Evolutionary conservation across 1,140 invertebrate genomes (phyloP).

Genomic region (Drosophila ercepeae): DNA sequence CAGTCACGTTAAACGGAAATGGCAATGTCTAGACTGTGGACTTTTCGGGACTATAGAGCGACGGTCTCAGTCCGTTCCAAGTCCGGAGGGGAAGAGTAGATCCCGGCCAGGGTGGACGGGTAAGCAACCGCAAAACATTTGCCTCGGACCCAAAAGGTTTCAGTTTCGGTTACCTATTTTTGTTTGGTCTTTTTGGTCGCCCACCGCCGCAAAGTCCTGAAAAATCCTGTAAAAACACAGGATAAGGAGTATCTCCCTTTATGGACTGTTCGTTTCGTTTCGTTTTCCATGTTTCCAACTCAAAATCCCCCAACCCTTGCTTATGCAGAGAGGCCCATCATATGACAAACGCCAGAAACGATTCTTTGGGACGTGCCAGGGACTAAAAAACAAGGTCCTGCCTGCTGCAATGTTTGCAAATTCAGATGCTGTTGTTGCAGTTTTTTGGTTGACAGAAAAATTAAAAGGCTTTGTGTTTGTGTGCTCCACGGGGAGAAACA

Average conservation of each 20-base stretch:
- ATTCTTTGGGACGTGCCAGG: constrained; percentile 26
- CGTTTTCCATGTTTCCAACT: neutral
- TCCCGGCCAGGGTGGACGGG: neutral
- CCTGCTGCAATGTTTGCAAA: constrained; percentile 6
- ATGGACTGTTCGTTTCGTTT: constrained; percentile 1
- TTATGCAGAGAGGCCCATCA: constrained; percentile 12
- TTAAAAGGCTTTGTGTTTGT: neutral
- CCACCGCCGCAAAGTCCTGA: constrained; percentile 14
- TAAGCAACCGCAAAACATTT: constrained; percentile 66
- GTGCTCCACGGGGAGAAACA: neutral
- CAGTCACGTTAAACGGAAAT: constrained; percentile 80
- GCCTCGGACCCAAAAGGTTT: constrained; percentile 65
- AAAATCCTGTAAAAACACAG: constrained; percentile 10
- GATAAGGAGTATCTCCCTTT: constrained; percentile 1
- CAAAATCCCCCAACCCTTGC: neutral
- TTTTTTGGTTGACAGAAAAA: neutral
- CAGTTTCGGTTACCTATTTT: constrained; percentile 40
- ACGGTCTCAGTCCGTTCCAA: constrained; percentile 4
- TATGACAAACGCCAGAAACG: constrained; percentile 44
- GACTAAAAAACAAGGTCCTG: neutral
- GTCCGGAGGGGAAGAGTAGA: neutral
- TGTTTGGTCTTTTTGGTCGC: constrained; percentile 21
- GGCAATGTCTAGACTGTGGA: constrained; percentile 79
- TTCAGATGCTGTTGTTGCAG: constrained; percentile 1
- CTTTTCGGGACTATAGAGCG: constrained; percentile 32